These are phyloP conservation scores for Brachylomia viminalis DNA, from an alignment of 2,888 invertebrate species.

Conservation along the genomic window DNA sequence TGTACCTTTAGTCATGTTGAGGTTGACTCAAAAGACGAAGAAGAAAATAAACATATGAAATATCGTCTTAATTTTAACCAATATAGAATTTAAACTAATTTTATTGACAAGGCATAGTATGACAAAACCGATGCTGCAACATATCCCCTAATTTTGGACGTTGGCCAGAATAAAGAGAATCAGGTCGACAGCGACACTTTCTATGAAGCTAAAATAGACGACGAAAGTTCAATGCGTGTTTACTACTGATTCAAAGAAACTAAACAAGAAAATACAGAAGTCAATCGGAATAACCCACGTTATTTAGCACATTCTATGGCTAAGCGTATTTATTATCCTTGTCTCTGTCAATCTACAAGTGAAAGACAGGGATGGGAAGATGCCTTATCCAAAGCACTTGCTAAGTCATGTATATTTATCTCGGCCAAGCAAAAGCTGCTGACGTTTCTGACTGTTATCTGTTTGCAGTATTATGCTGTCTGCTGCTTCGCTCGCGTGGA, in stretches of 20 bases:
- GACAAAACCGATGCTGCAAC: conserved; percentile 75
- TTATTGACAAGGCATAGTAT: conserved; percentile 75
- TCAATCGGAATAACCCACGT: neutral
- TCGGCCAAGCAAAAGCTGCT: neutral
- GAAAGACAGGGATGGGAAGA: neutral
- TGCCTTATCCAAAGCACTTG: neutral
- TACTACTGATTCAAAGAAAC: conserved; percentile 59
- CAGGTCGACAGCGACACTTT: conserved; percentile 81
- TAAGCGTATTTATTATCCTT: neutral
- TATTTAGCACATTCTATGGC: neutral
- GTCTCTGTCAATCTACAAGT: neutral
- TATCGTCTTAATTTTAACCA: neutral
- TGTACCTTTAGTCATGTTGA: neutral
- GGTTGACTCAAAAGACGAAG: neutral
- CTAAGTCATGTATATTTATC: neutral
- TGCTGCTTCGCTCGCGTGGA: too few species aligned
- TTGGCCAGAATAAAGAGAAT: conserved; percentile 79
- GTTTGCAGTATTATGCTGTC: neutral
- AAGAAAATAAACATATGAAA: neutral
- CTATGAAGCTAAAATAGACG: conserved; percentile 77
- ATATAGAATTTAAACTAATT: conserved; percentile 46
- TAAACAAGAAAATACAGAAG: conserved; percentile 36
- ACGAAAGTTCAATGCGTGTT: conserved; percentile 80
- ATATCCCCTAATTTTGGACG: conserved; percentile 81
- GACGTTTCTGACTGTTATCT: neutral